These are phyloP conservation scores for Isaurus tuberculatus DNA, from an alignment of 92 coral and sea anemone genomes.

Conservation along the genomic window DNA sequence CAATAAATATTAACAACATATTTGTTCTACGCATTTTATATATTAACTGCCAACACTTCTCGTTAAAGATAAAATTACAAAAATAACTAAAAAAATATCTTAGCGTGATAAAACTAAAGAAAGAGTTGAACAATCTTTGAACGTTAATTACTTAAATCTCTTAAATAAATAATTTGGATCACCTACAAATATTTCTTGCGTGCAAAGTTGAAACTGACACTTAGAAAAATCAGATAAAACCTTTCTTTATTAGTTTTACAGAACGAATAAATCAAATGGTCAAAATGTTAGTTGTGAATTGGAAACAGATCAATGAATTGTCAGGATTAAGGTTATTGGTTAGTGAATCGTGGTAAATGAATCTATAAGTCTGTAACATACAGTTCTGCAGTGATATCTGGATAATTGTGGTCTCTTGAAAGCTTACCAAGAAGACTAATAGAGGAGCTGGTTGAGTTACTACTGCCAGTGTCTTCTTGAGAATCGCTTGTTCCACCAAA, in stretches of 20 bases:
- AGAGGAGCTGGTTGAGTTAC: conserved; percentile 79
- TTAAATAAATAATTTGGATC: neutral
- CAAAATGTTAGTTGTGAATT: neutral
- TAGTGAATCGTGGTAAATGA: neutral
- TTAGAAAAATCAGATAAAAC: neutral
- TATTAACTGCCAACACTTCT: neutral
- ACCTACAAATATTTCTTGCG: neutral
- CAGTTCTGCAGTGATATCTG: conserved; percentile 18
- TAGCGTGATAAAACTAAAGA: too few relatives aligned
- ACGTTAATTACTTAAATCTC: neutral
- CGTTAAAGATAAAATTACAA: too few relatives aligned
- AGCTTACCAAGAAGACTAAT: conserved; percentile 85
- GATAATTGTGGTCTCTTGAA: conserved; percentile 26
- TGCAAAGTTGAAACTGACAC: neutral
- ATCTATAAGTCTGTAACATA: conserved; percentile 32
- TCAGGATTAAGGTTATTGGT: conserved; percentile 8
- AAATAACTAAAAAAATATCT: too few relatives aligned
- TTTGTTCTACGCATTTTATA: neutral
- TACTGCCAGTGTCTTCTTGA: conserved; percentile 69
- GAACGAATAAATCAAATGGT: neutral
- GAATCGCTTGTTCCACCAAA: conserved; percentile 72
- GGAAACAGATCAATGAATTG: neutral
- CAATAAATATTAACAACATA: neutral
- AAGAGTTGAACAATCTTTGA: neutral
- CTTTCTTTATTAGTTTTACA: neutral